A percentile compares a stretch with the other conserved stretches of the same genome.
Evolutionary conservation across 2,888 invertebrate genomes (phyloP).

Genomic region (Neoscelio sp.): DNA sequence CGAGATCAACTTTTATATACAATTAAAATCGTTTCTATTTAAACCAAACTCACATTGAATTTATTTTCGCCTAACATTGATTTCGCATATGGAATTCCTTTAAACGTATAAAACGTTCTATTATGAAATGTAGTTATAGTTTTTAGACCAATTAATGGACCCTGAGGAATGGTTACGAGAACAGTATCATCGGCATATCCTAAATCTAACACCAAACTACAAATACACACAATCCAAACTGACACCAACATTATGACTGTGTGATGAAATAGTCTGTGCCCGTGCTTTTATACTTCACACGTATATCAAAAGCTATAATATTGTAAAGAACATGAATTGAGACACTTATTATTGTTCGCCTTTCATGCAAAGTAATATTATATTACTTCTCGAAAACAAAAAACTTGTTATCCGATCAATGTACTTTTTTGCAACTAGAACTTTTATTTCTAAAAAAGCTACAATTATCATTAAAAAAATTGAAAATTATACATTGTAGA

Average conservation of each 20-base stretch:
- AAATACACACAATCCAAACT: slow-evolving; percentile 4
- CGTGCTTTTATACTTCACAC: not conserved
- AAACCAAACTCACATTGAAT: slow-evolving; percentile 77
- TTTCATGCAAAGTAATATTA: too few relatives aligned
- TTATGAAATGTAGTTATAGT: slow-evolving; percentile 71
- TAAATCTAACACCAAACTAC: not conserved
- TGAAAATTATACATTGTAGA: too few relatives aligned
- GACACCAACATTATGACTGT: slow-evolving; percentile 1
- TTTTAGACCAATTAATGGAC: slow-evolving; percentile 75
- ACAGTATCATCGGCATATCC: slow-evolving; percentile 61
- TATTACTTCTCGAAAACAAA: too few relatives aligned
- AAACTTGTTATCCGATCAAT: too few relatives aligned
- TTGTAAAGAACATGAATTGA: too few relatives aligned
- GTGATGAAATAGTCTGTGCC: not conserved
- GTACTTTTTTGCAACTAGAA: too few relatives aligned
- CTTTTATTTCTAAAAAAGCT: too few relatives aligned
- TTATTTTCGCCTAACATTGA: slow-evolving; percentile 75
- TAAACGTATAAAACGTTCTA: slow-evolving; percentile 76
- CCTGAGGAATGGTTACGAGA: slow-evolving; percentile 76
- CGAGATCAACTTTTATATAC: too few relatives aligned
- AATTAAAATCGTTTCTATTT: too few relatives aligned
- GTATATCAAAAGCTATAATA: too few relatives aligned
- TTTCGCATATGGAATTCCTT: slow-evolving; percentile 78
- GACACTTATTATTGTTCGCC: too few relatives aligned
- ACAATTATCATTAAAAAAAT: too few relatives aligned